Percentiles rank a stretch among this genome's conserved stretches.
Conservation (phyloP, 2,113 vertebrate genomes). For the Pristiophorus japonicus region DNA sequence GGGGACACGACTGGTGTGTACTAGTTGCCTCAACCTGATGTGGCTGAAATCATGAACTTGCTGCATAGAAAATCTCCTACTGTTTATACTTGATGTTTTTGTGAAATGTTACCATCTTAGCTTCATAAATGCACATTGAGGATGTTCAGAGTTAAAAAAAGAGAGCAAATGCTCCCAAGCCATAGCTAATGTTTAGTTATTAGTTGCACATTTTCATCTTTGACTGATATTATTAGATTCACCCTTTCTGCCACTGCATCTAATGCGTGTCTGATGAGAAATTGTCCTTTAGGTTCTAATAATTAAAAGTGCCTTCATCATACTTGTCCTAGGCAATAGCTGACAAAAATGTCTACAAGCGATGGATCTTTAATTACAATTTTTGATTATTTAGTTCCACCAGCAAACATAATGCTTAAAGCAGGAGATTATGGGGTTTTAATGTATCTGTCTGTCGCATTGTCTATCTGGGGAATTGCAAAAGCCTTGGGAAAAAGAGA, state of each 20-base stretch:
- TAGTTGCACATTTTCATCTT: neutral
- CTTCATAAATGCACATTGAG: neutral
- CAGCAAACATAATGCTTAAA: conserved; percentile 8
- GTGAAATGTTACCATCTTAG: neutral
- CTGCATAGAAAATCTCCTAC: neutral
- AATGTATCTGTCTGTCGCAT: conserved; percentile 27
- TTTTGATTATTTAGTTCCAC: conserved; percentile 21
- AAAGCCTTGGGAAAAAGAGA: neutral
- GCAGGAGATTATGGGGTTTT: conserved; percentile 4
- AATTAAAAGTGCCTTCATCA: conserved; percentile 28
- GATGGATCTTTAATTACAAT: conserved; percentile 28
- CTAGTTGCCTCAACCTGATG: neutral
- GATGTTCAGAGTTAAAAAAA: neutral
- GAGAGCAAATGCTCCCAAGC: neutral
- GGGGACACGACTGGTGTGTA: neutral
- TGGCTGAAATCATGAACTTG: neutral
- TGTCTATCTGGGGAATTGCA: neutral
- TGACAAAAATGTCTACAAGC: conserved; percentile 1
- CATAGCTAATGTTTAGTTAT: neutral
- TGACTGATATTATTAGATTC: neutral
- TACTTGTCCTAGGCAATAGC: neutral
- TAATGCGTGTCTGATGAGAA: neutral
- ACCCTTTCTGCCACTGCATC: neutral
- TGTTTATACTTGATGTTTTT: neutral
- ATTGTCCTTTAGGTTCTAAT: conserved; percentile 23